Evolutionary conservation across 1,140 invertebrate species (phyloP).

Genomic region (Phenacoccus solenopsis): DNA sequence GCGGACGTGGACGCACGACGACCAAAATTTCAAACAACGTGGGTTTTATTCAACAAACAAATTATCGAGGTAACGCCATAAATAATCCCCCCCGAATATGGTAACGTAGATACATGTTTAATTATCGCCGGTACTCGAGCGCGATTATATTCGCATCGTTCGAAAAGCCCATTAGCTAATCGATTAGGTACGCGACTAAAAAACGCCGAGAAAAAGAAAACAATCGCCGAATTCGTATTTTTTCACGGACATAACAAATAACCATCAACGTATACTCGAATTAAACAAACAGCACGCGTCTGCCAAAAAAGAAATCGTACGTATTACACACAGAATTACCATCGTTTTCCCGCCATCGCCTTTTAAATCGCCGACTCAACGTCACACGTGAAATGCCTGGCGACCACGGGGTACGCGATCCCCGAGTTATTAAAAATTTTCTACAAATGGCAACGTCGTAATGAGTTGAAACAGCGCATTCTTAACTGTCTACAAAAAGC

Average conservation of each 20-base stretch:
- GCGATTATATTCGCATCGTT: no score
- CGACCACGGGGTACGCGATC: no score
- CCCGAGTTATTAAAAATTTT: neutral
- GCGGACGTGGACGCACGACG: neutral
- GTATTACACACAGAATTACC: neutral
- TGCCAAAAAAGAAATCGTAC: neutral
- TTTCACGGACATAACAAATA: slow-evolving; percentile 1
- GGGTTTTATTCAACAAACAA: no score
- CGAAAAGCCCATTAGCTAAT: no score
- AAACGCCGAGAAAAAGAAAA: no score
- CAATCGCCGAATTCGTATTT: neutral
- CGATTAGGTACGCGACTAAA: no score
- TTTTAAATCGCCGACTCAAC: no score
- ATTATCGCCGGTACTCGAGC: no score
- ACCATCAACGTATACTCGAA: neutral
- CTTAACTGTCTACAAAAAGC: neutral
- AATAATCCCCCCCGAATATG: no score
- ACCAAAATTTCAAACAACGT: neutral
- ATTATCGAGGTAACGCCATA: no score
- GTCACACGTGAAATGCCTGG: no score
- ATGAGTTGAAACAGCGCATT: neutral
- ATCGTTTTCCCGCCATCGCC: neutral
- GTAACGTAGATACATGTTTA: no score
- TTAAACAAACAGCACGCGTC: neutral
- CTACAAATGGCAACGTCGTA: neutral